Evolutionary conservation across 2,113 vertebrate genomes (phyloP).

Genomic region (Hippocampus abdominalis): DNA sequence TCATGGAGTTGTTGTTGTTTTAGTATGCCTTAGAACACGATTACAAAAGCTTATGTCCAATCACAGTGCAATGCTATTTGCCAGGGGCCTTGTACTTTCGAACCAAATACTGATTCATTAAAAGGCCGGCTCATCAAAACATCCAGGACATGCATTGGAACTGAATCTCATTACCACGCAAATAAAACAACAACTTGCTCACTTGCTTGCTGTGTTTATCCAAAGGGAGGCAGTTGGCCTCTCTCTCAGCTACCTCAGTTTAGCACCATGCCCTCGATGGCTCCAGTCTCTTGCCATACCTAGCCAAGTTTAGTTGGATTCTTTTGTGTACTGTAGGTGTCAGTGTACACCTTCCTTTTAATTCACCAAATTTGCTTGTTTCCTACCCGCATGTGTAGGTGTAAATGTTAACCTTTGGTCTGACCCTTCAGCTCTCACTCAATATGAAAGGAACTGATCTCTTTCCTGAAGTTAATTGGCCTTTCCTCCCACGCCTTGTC

Average conservation of each 20-base stretch:
- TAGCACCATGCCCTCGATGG: neutral
- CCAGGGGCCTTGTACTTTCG: too few relatives aligned
- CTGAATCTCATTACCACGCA: too few relatives aligned
- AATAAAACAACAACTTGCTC: neutral
- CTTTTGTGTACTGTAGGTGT: neutral
- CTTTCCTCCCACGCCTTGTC: constrained; percentile 33
- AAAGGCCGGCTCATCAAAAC: too few relatives aligned
- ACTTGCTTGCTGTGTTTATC: constrained; percentile 20
- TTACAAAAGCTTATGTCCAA: too few relatives aligned
- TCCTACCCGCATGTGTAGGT: neutral
- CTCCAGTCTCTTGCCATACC: neutral
- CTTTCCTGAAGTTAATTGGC: constrained; percentile 46
- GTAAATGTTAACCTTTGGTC: constrained; percentile 14
- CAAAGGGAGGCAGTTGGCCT: neutral
- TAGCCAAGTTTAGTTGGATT: neutral
- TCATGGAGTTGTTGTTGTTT: too few relatives aligned
- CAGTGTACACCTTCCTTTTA: neutral
- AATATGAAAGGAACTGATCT: constrained; percentile 24
- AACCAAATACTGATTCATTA: too few relatives aligned
- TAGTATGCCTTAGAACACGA: too few relatives aligned
- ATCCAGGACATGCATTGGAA: too few relatives aligned
- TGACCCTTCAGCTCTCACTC: constrained; percentile 9
- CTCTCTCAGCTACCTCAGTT: neutral
- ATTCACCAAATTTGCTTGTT: neutral
- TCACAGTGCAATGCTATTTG: too few relatives aligned